Base-by-base conservation (phyloP, 2,797 vertebrate genomes). In the Scarus forsteni region DNA sequence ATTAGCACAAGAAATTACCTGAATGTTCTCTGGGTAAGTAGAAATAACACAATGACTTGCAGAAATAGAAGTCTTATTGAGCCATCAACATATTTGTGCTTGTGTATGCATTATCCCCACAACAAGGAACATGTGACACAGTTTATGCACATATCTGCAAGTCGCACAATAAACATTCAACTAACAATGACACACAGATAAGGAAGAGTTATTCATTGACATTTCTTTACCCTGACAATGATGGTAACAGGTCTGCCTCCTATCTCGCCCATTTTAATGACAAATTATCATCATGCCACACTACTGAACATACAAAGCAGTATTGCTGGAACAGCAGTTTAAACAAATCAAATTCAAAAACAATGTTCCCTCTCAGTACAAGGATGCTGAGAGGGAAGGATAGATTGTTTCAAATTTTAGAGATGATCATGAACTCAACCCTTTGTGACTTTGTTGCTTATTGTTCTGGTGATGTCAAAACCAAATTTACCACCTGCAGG, bases 21-120 rank as follows among this genome's bases (percentile, higher is more conserved):
- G 70, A 60, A 55, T 42, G 3, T 48, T 60, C 42, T 56, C 43
- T 45, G 12, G 55, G 13, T 56, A 11, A 50, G 6, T 12, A 51
- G 42, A 79, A 68, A 85, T 40, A 55, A 49, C 40, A 71, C 48
- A 62, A 42, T 60, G 64, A 64, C 40, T 53, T 5, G 34, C 57
- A 69, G 15, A 64, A 14, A 70, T 60, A 66, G 43, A 40, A 61
- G 57, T n/a, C 38, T 63, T 9, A 11, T 27, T 48, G 1, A 16
- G 7, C 39, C 9, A 66, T 39, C 34, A 8, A 40, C 13, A 53
- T 40, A 60, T 10, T 15, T 36, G 62, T 53, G 18, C 16, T n/a
- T 34, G 16, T 52, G 56, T 12, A 4, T 27, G 19, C 7, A 11
- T 64, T 56, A 49, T 27, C 10, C 8, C 15, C 60, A 36, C 14